Conservation (phyloP, 1,140 invertebrate genomes). For the Vanessa atalanta region DNA sequence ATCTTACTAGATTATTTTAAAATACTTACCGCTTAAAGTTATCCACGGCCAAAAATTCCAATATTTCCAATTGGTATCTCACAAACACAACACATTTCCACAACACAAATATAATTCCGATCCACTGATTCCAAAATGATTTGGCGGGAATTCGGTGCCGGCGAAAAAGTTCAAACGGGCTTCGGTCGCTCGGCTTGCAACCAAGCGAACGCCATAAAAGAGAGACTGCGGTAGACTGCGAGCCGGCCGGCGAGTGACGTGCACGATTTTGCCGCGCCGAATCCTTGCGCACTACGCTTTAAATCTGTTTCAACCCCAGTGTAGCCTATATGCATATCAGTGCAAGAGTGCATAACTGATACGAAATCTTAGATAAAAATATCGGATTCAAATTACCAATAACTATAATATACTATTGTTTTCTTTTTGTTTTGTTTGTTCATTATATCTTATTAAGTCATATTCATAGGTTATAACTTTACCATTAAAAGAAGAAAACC, state of each 20-base stretch:
- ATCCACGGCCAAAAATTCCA: conserved; percentile 18
- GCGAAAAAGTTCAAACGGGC: conserved; percentile 71
- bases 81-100: conserved; percentile 36
- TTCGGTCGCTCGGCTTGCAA: conserved; percentile 32
- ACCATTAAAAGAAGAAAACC: too few species aligned
- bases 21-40: conserved; percentile 26
- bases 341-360: conserved; percentile 21
- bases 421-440: too few species aligned
- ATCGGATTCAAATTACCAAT: not conserved
- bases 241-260: conserved; percentile 56
- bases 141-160: conserved; percentile 65
- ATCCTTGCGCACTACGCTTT: conserved; percentile 61
- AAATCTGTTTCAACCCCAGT: conserved; percentile 32
- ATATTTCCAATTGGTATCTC: conserved; percentile 25
- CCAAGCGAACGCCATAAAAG: conserved; percentile 48
- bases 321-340: conserved; percentile 29
- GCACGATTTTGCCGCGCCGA: conserved; percentile 59
- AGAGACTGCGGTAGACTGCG: conserved; percentile 58
- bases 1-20: conserved; percentile 14
- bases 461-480: too few species aligned
- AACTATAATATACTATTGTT: too few species aligned
- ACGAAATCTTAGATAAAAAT: not conserved
- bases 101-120: conserved; percentile 35
- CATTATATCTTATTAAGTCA: too few species aligned
- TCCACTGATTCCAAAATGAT: conserved; percentile 46